Evolutionary conservation across 2,888 invertebrate genomes (phyloP).

Genomic region (Bhutanitis thaidina): DNA sequence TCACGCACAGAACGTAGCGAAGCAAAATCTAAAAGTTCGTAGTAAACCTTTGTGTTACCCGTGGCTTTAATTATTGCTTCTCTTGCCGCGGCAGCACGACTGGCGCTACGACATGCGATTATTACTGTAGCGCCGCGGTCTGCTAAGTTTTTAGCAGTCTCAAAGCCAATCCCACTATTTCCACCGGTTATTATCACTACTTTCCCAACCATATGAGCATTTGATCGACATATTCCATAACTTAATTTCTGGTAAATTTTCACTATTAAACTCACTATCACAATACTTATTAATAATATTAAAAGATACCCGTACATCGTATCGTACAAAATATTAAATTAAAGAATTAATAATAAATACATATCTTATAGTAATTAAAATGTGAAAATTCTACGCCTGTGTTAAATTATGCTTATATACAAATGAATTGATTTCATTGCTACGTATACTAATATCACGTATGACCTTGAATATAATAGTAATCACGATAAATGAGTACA

Average conservation of each 20-base stretch:
- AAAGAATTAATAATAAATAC: too few species aligned
- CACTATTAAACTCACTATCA: slow-evolving; percentile 39
- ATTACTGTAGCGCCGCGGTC: slow-evolving; percentile 73
- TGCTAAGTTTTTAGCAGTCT: slow-evolving; percentile 74
- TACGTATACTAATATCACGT: too few species aligned
- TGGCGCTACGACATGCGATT: slow-evolving; percentile 69
- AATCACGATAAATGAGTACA: too few species aligned
- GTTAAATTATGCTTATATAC: too few species aligned
- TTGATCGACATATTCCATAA: slow-evolving; percentile 59
- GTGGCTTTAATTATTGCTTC: slow-evolving; percentile 57
- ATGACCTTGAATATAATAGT: too few species aligned
- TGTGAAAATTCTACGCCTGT: too few species aligned
- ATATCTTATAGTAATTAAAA: too few species aligned
- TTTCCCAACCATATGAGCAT: slow-evolving; percentile 70
- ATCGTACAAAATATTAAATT: too few species aligned
- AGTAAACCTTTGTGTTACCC: slow-evolving; percentile 56
- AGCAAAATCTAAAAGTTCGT: slow-evolving; percentile 60
- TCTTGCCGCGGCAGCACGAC: slow-evolving; percentile 54
- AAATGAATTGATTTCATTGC: too few species aligned
- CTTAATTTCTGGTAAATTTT: slow-evolving; percentile 67
- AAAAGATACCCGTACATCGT: too few species aligned
- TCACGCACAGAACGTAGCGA: slow-evolving; percentile 71
- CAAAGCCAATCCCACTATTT: slow-evolving; percentile 74
- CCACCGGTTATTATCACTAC: slow-evolving; percentile 69
- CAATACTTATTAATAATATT: slow-evolving; percentile 7